Percentiles rank a stretch among this genome's conserved stretches.
Evolutionary conservation across 2,113 vertebrate species (phyloP).

Genomic region (Danio rerio): DNA sequence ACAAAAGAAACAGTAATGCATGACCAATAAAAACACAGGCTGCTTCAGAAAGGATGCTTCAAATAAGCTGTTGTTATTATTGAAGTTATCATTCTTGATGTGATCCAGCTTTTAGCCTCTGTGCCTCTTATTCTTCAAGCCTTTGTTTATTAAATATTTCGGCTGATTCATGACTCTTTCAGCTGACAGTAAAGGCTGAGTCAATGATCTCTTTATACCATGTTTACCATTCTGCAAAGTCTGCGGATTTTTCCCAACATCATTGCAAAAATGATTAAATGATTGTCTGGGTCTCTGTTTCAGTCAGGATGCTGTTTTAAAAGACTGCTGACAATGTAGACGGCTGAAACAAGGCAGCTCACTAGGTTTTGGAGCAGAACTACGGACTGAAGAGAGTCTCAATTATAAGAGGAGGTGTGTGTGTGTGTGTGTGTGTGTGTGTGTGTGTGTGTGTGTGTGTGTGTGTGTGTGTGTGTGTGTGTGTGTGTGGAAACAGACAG

Average conservation of each 20-base stretch:
- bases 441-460: neutral
- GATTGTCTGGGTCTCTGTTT: neutral
- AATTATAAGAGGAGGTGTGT: neutral
- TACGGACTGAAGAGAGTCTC: neutral
- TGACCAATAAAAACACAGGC: too few relatives aligned
- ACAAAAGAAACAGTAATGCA: too few relatives aligned
- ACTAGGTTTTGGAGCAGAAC: neutral
- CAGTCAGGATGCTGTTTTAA: neutral
- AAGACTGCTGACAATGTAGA: neutral
- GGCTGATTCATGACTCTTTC: neutral
- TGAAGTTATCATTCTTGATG: neutral
- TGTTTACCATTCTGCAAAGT: neutral
- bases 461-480: neutral
- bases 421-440: neutral
- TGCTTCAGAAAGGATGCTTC: too few relatives aligned
- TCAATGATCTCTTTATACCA: neutral
- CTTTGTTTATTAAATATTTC: neutral
- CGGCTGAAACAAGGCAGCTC: neutral
- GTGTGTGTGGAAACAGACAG: constrained; percentile 5
- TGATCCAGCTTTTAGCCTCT: neutral
- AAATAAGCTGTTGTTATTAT: neutral
- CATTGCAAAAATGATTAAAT: neutral
- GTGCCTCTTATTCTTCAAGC: neutral
- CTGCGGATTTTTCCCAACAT: neutral
- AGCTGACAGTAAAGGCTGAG: neutral